Evolutionary conservation across 2,113 vertebrate species (phyloP).

Genomic region (Pelodiscus sinensis): DNA sequence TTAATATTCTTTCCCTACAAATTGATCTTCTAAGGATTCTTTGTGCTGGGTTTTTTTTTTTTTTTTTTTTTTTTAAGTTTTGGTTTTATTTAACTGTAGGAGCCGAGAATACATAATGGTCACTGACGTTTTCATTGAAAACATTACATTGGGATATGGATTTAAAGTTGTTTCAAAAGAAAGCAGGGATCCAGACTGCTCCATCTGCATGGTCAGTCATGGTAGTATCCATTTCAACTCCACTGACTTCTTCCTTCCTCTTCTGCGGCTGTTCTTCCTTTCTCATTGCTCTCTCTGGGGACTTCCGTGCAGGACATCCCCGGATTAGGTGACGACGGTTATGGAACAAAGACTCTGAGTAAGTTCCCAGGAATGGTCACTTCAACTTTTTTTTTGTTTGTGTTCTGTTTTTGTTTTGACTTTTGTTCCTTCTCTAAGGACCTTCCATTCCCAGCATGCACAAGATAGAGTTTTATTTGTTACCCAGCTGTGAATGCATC

Average conservation of each 20-base stretch:
- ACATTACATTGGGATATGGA: slow-evolving; percentile 29
- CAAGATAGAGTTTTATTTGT: slow-evolving; percentile 84
- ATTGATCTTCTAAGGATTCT: not conserved
- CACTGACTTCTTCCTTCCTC: slow-evolving; percentile 92
- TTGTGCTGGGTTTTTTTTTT: not conserved
- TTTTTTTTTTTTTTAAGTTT: not conserved
- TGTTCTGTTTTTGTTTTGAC: slow-evolving; percentile 79
- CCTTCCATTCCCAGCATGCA: slow-evolving; percentile 85
- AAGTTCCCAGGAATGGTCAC: slow-evolving; percentile 95
- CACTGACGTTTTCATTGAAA: slow-evolving; percentile 40
- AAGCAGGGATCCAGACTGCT: slow-evolving; percentile 82
- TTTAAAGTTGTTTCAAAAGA: slow-evolving; percentile 42
- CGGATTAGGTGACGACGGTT: slow-evolving; percentile 99
- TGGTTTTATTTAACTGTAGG: slow-evolving; percentile 30
- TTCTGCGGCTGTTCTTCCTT: slow-evolving; percentile 90
- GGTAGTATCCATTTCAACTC: slow-evolving; percentile 84
- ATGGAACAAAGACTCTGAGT: slow-evolving; percentile 99
- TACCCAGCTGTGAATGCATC: slow-evolving; percentile 84
- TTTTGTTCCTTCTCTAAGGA: slow-evolving; percentile 82
- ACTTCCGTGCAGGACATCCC: slow-evolving; percentile 96
- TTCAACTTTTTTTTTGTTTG: slow-evolving; percentile 76
- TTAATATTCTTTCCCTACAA: not conserved
- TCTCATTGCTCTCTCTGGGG: slow-evolving; percentile 90
- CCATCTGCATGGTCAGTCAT: slow-evolving; percentile 82
- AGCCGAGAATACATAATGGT: not conserved